These are phyloP conservation scores for Brachionus sp. DNA, from an alignment of 1,140 invertebrate genomes.

Conservation along the genomic window DNA sequence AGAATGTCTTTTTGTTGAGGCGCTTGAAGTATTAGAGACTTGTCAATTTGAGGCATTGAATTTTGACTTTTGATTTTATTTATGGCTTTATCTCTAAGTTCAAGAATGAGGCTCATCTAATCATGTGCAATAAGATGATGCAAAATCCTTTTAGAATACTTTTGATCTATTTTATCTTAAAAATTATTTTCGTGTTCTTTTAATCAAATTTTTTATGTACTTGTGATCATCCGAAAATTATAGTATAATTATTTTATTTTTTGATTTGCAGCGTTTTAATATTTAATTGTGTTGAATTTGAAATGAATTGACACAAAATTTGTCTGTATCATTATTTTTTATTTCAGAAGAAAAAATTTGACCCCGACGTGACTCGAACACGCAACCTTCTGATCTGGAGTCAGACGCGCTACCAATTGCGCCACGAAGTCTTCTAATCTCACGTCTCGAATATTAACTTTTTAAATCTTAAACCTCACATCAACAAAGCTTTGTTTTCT, in stretches of 20 bases:
- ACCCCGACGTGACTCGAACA: constrained; percentile 47
- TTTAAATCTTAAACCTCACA: background rate
- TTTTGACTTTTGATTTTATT: background rate
- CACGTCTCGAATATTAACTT: background rate
- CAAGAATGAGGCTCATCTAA: background rate
- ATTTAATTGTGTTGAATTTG: background rate
- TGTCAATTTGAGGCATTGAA: background rate
- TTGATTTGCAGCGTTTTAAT: background rate
- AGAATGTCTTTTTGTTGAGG: constrained; percentile 29
- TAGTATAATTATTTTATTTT: background rate
- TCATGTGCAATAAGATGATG: background rate
- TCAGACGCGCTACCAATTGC: constrained; percentile 47
- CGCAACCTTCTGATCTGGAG: constrained; percentile 47
- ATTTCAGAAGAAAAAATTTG: background rate
- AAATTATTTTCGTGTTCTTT: background rate
- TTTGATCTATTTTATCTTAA: background rate
- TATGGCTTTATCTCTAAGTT: background rate
- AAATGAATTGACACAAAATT: background rate
- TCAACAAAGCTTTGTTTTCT: too few relatives aligned
- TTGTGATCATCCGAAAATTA: background rate
- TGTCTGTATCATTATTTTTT: background rate
- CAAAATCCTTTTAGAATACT: background rate
- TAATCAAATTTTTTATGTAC: background rate
- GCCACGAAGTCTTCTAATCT: constrained; percentile 36
- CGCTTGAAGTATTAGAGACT: background rate